Evolutionary conservation across 2,797 vertebrate species (phyloP).

Genomic region (Micropoecilia bifurca): DNA sequence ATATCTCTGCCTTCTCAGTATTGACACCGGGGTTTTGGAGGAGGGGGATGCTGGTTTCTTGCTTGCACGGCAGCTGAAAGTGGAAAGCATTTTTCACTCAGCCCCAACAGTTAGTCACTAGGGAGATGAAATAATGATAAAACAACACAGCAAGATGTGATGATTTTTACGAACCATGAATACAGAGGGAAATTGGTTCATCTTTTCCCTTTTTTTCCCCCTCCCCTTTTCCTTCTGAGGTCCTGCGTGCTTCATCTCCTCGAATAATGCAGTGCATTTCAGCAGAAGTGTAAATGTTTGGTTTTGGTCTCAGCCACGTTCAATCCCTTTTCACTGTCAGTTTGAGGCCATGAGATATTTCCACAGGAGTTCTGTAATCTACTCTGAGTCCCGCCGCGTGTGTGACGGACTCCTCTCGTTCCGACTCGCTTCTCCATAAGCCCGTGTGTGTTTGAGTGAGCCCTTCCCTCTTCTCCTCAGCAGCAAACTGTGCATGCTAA

Average conservation of each 20-base stretch:
- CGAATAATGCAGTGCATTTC: conserved; percentile 30
- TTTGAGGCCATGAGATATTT: conserved; percentile 57
- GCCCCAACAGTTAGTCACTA: conserved; percentile 50
- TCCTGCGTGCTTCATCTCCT: conserved; percentile 18
- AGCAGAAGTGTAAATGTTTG: conserved; percentile 54
- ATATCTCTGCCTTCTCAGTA: conserved; percentile 63
- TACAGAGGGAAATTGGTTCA: conserved; percentile 1
- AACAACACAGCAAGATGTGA: conserved; percentile 41
- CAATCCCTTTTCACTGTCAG: conserved; percentile 64
- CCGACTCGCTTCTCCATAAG: conserved; percentile 35
- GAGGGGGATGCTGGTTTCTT: conserved; percentile 4
- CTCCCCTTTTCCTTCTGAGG: conserved; percentile 5
- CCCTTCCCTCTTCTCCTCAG: conserved; percentile 13
- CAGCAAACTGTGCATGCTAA: conserved; percentile 23
- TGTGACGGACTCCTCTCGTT: conserved; percentile 54
- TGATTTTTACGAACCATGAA: conserved; percentile 35
- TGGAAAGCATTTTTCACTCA: conserved; percentile 52
- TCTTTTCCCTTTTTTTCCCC: not conserved
- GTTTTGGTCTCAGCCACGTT: conserved; percentile 53
- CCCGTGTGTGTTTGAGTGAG: conserved; percentile 20
- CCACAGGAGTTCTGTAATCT: conserved; percentile 71
- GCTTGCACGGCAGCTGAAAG: conserved; percentile 44
- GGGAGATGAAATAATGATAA: conserved; percentile 48
- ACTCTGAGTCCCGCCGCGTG: conserved; percentile 56
- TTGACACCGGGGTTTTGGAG: conserved; percentile 64